Conservation (phyloP, 1,140 invertebrate genomes). For the Saxidomus purpurata region DNA sequence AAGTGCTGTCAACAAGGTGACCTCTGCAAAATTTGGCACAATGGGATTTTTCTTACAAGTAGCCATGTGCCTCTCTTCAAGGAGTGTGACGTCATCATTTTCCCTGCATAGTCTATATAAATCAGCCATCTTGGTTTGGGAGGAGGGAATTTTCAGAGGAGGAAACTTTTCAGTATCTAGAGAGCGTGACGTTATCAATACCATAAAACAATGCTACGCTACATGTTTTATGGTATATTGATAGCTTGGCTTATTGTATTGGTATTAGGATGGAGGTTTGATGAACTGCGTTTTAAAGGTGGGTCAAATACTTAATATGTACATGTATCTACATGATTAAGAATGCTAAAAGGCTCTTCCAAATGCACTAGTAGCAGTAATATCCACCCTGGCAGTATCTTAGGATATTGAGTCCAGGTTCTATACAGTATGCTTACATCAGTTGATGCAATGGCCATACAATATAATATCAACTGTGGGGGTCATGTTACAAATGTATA, state of each 20-base stretch:
- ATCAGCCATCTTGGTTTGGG: background rate
- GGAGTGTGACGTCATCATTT: no score
- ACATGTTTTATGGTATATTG: background rate
- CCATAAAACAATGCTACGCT: background rate
- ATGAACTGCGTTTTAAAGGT: slow-evolving; percentile 11
- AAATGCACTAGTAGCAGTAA: slow-evolving; percentile 1
- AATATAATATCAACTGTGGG: no score
- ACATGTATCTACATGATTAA: slow-evolving; percentile 2
- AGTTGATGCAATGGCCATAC: no score
- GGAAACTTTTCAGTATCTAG: background rate
- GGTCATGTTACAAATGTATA: no score
- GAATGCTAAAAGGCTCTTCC: background rate
- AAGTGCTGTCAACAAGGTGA: no score
- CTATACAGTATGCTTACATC: no score
- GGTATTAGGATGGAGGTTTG: slow-evolving; percentile 4
- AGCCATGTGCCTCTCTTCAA: no score
- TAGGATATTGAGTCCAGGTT: no score
- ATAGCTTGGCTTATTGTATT: slow-evolving; percentile 1
- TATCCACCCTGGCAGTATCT: no score
- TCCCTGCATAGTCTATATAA: no score
- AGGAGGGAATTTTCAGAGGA: slow-evolving; percentile 9
- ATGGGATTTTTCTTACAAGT: no score
- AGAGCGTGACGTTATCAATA: background rate
- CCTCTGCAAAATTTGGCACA: no score
- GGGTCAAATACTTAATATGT: background rate